A percentile compares a stretch with the other conserved stretches of the same genome.
phyloP scores from a whole-genome alignment of 1,140 invertebrate species.

The Vollenhovia emeryi region DNA sequence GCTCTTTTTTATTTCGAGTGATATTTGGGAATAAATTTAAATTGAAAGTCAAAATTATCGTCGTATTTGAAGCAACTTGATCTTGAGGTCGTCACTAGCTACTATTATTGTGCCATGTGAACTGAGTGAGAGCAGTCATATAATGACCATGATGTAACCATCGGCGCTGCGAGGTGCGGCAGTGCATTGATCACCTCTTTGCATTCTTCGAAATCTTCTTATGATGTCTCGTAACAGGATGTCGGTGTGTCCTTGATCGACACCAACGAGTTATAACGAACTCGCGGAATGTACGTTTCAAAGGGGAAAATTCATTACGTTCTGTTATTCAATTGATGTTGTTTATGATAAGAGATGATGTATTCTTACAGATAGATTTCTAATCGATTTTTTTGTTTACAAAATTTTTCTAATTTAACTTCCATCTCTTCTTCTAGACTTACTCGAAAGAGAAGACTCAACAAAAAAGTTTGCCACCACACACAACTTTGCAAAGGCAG shows the following conservation, averaged over 20 bases:
- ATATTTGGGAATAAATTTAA: neutral
- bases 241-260: conserved; percentile 68
- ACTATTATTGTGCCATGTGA: neutral
- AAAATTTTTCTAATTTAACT: neutral
- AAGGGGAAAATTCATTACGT: neutral
- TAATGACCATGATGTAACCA: conserved; percentile 61
- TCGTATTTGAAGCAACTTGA: neutral
- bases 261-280: conserved; percentile 20
- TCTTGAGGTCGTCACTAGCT: neutral
- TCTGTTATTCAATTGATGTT: neutral
- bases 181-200: conserved; percentile 65
- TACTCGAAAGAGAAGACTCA: conserved; percentile 84
- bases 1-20: neutral
- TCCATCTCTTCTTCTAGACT: conserved; percentile 80
- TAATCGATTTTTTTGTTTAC: neutral
- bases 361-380: neutral
- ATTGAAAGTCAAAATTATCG: neutral
- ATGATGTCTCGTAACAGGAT: conserved; percentile 70
- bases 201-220: conserved; percentile 72
- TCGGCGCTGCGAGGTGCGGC: conserved; percentile 43
- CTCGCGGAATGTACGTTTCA: neutral
- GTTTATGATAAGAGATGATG: neutral
- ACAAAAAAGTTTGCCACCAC: conserved; percentile 84
- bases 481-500: conserved; percentile 89
- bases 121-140: neutral